Percentiles rank a stretch among this genome's conserved stretches.
phyloP scores from a whole-genome alignment of 2,797 vertebrate species.

The Tolypeutes matacus region DNA sequence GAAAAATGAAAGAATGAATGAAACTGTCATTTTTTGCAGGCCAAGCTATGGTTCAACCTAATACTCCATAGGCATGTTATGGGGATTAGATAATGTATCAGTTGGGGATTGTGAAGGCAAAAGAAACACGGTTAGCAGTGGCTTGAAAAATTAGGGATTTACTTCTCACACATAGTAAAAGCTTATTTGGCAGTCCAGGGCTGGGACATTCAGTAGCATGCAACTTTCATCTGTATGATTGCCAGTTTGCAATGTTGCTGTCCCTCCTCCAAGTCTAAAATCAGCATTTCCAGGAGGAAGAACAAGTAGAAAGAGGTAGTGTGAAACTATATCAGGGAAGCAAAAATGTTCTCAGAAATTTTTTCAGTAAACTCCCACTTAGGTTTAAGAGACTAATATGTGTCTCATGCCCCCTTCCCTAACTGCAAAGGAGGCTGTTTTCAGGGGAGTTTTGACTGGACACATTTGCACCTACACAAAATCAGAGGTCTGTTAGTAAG shows the following conservation, averaged over 20 bases:
- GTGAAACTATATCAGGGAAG: neutral
- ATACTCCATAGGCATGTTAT: neutral
- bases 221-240: neutral
- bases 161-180: neutral
- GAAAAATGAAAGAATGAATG: neutral
- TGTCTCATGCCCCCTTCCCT: neutral
- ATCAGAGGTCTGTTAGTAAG: neutral
- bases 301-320: neutral
- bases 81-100: neutral
- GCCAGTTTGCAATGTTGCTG: neutral
- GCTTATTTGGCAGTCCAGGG: neutral
- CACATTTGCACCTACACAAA: neutral
- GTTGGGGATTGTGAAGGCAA: neutral
- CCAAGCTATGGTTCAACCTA: neutral
- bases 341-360: neutral
- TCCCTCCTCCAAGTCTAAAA: neutral
- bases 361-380: neutral
- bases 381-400: neutral
- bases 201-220: neutral
- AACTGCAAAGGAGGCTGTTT: neutral
- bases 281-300: neutral
- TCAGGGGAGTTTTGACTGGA: neutral
- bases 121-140: neutral
- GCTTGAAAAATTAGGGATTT: neutral
- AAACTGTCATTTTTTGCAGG: neutral